Evolutionary conservation across 2,888 invertebrate genomes (phyloP), one percentile per base, ranked within the genome.

Genomic region (Exephanes ischioxanthus): DNA sequence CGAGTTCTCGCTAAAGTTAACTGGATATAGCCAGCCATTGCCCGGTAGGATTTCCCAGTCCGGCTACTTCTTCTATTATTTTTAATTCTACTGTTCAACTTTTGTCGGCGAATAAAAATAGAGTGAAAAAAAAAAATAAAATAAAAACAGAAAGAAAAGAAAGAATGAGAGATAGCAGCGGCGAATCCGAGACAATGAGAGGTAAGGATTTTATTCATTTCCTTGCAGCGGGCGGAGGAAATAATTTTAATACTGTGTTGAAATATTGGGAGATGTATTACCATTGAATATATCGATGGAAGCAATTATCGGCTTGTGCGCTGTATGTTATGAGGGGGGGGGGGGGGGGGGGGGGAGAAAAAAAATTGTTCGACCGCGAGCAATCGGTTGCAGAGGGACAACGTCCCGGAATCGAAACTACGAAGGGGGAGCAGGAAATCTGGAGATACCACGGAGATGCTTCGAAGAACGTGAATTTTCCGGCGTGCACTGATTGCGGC

Each of bases 401-500:
- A 7, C 6, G 16, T 61, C 30, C 26, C 19, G 14, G 33, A 37
- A 51, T 51, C 45, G 68, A 55, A 19, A 68, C 68, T 26, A 33
- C 68, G 58, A 58, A 37, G 71, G 61, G 26, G 37, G 22, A 61
- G 70, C 19, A 16, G 30, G 45, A 3, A 11, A 30, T n/a, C 11
- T 5, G 41, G 41, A 51, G 48, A 51, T 51, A 30, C 22, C 16
- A 5, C 30, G 22, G 51, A 71, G 66, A 72, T 71, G 26, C 53
- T 72, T 55, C 72, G 72, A 37, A 71, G 63, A 80, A 41, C 37
- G 80, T 72, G 53, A 22, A 80, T 80, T 80, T 72, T 53, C 80
- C 58, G 51, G 51, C n/a, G 71, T 66, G 66, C 71, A 53, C 72
- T 80, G 80, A 80, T 80, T 80, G 80, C 80, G 80, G 63, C 63